phyloP scores from a whole-genome alignment of 2,113 vertebrate genomes.

The Mellivora capensis region DNA sequence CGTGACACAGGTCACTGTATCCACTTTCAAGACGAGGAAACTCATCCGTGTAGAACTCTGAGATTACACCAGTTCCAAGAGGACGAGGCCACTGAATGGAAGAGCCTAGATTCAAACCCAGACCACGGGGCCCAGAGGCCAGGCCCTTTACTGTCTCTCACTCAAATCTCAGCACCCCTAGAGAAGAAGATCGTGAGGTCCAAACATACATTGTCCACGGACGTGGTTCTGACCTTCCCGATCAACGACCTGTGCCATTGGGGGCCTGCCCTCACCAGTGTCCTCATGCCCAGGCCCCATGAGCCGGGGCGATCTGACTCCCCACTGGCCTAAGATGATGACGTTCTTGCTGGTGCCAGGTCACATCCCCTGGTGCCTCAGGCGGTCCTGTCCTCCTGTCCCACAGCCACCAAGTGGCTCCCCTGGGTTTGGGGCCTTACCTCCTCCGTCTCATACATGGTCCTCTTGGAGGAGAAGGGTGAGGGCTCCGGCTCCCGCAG shows the following conservation, averaged over 20 bases:
- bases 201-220: accelerated
- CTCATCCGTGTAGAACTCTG: background rate
- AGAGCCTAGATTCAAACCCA: background rate
- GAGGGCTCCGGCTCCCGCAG: conserved; percentile 88
- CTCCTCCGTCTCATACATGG: conserved; percentile 96
- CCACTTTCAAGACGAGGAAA: background rate
- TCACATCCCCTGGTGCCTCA: background rate
- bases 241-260: accelerated
- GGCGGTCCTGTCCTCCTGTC: background rate
- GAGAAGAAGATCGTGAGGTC: background rate
- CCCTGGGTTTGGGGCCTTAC: conserved; percentile 66
- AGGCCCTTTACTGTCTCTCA: background rate
- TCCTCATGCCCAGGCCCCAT: background rate
- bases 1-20: background rate
- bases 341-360: background rate
- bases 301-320: background rate
- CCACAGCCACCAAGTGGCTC: background rate
- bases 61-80: background rate
- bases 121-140: background rate
- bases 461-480: conserved; percentile 93
- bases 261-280: background rate
- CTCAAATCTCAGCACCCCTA: background rate
- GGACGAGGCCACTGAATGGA: background rate
- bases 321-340: background rate
- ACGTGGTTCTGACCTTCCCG: background rate